Evolutionary conservation across 2,113 vertebrate species (phyloP).

Genomic region (Bufo gargarizans): DNA sequence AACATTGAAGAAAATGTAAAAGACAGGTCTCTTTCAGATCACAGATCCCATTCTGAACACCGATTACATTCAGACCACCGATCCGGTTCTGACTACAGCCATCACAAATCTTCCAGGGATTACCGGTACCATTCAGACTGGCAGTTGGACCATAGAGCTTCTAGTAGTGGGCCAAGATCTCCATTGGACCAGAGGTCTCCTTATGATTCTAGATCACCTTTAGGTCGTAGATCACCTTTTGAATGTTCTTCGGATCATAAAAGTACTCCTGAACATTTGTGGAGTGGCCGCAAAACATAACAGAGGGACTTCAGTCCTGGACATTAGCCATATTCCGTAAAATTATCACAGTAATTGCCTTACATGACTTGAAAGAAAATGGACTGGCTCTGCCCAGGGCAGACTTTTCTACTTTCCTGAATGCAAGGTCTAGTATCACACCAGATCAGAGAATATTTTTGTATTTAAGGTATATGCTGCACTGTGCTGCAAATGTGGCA

Average conservation of each 20-base stretch:
- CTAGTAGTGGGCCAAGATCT: conserved; percentile 86
- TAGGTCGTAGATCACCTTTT: conserved; percentile 89
- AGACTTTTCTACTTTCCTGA: conserved; percentile 83
- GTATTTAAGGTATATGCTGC: conserved; percentile 96
- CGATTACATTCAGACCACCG: conserved; percentile 81
- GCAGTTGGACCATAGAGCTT: conserved; percentile 89
- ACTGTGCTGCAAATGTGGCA: conserved; percentile 82
- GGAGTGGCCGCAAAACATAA: conserved; percentile 97
- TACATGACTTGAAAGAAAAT: conserved; percentile 89
- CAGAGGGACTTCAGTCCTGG: conserved; percentile 69
- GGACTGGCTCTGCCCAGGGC: conserved; percentile 80
- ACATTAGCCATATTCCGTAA: conserved; percentile 91
- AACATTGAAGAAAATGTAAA: conserved; percentile 80
- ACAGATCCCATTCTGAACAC: conserved; percentile 83
- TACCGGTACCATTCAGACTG: conserved; percentile 96
- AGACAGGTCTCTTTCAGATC: conserved; percentile 79
- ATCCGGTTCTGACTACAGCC: conserved; percentile 77
- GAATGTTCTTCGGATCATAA: conserved; percentile 94
- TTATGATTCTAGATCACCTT: conserved; percentile 87
- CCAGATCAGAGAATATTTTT: conserved; percentile 92
- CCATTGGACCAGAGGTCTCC: conserved; percentile 91
- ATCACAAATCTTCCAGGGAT: conserved; percentile 85
- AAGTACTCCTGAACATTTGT: conserved; percentile 95
- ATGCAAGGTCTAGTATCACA: conserved; percentile 83
- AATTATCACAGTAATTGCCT: conserved; percentile 93